A percentile compares a stretch with the other conserved stretches of the same genome.
phyloP scores from a whole-genome alignment of 2,888 invertebrate genomes.

The Heliconius charithonia region DNA sequence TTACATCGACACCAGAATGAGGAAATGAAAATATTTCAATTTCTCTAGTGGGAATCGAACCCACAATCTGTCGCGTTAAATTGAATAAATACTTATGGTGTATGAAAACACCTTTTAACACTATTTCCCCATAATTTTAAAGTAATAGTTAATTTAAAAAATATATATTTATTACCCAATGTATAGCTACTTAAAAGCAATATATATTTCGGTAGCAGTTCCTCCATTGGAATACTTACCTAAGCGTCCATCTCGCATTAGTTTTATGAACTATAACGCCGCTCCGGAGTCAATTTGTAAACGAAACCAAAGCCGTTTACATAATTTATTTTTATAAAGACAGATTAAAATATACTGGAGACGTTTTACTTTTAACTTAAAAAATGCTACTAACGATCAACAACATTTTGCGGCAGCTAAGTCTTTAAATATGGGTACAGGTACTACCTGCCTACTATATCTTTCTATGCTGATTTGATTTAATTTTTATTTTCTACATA shows the following conservation, averaged over 20 bases:
- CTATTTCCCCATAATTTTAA: not conserved
- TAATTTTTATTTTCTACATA: too few species aligned
- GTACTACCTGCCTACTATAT: not conserved
- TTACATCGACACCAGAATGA: too few species aligned
- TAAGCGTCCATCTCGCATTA: constrained; percentile 73
- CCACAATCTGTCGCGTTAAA: too few species aligned
- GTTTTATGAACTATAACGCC: constrained; percentile 77
- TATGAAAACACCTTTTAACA: not conserved
- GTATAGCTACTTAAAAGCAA: not conserved
- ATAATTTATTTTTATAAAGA: constrained; percentile 65
- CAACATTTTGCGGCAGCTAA: not conserved
- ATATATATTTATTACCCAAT: not conserved
- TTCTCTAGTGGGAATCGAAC: too few species aligned
- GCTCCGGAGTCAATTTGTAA: constrained; percentile 77
- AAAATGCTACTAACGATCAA: constrained; percentile 9
- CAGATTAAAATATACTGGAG: constrained; percentile 38
- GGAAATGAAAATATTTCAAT: too few species aligned
- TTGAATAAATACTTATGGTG: too few species aligned
- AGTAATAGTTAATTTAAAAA: not conserved
- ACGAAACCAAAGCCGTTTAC: constrained; percentile 61
- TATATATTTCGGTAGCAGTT: not conserved
- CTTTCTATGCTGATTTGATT: too few species aligned
- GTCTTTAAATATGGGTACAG: not conserved
- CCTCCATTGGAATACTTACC: constrained; percentile 2
- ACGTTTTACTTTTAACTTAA: constrained; percentile 20